Evolutionary conservation across 2,797 vertebrate genomes (phyloP), one percentile per base, ranked within the genome.

Genomic region (Myotis findleyi): DNA sequence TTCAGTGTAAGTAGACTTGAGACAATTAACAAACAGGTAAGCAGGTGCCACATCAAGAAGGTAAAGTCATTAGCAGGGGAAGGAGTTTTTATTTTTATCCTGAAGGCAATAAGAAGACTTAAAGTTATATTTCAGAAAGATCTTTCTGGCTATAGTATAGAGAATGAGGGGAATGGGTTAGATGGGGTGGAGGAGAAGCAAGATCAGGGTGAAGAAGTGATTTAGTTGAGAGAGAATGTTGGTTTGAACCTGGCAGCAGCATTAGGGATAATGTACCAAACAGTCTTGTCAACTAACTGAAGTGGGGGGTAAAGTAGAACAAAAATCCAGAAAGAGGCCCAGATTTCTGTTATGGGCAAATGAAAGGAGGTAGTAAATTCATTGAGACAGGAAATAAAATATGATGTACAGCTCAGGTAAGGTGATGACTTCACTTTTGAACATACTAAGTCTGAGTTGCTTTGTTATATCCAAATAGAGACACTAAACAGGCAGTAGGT

Each of bases 261-360:
- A 77, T 36, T 3, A 36, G 44, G 30, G 55, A 51, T 18, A 20
- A 38, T 0, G n/a, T 23, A 77, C 33, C 57, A 33, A 72, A 2
- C 8, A 36, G 57, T 87, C 6, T 20, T 33, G 7, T 20, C 10
- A n/a, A 33, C 68, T 72, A 81, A 21, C 25, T 27, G 36, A 73
- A 64, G 44, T 25, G 38, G 16, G 44, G 71, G 41, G 44, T 27
- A 44, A 71, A 44, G 25, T 0, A 89, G n/a, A 44, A 77, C 14
- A 51, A 90, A 93, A 89, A 80, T 23, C 33, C 57, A 82, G 75
- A 11, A 88, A 80, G 88, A 87, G n/a, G 25, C 17, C 71, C 79
- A 44, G 62, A 30, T 49, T 82, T 89, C 21, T 57, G 17, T 75
- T 84, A 51, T 1, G 55, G 33, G 64, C 33, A 71, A 75, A 82